phyloP scores from a whole-genome alignment of 2,888 invertebrate genomes.

The Pristionchus arcanus region DNA sequence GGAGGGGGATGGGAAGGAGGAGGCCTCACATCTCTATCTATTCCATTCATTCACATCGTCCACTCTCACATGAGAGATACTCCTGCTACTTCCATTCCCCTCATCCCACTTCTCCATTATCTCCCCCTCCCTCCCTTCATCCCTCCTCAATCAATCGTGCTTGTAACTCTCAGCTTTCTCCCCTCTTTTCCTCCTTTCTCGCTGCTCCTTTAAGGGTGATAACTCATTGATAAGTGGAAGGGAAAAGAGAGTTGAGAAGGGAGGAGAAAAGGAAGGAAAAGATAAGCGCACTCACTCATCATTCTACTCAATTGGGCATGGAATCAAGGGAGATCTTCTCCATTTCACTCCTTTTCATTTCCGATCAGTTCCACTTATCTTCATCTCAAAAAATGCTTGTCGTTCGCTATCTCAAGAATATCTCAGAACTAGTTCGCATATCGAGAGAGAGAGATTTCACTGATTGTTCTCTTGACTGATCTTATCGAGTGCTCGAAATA shows the following conservation, averaged over 20 bases:
- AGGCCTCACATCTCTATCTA: slow-evolving; percentile 1
- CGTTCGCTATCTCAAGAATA: neutral
- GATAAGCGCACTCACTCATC: slow-evolving; percentile 13
- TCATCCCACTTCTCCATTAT: neutral
- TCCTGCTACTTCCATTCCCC: neutral
- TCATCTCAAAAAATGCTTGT: neutral
- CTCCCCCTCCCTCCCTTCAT: neutral
- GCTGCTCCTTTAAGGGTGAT: slow-evolving; percentile 25
- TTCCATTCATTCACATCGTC: neutral
- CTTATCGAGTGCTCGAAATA: neutral
- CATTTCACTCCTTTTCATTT: neutral
- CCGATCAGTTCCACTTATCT: neutral
- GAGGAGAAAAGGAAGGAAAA: neutral
- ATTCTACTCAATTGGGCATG: neutral
- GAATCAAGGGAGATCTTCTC: neutral
- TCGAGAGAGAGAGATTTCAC: neutral
- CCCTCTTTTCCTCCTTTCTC: slow-evolving; percentile 5
- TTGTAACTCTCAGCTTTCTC: slow-evolving; percentile 17
- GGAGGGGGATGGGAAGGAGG: neutral
- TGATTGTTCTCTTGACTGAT: neutral
- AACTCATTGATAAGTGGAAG: slow-evolving; percentile 34
- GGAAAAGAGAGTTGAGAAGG: neutral
- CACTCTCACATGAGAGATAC: neutral
- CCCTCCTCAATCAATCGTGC: neutral
- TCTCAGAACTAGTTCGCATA: slow-evolving; percentile 12